Evolutionary conservation across 2,888 invertebrate genomes (phyloP), one percentile per base, ranked within the genome.

Genomic region (Eledona agricola): DNA sequence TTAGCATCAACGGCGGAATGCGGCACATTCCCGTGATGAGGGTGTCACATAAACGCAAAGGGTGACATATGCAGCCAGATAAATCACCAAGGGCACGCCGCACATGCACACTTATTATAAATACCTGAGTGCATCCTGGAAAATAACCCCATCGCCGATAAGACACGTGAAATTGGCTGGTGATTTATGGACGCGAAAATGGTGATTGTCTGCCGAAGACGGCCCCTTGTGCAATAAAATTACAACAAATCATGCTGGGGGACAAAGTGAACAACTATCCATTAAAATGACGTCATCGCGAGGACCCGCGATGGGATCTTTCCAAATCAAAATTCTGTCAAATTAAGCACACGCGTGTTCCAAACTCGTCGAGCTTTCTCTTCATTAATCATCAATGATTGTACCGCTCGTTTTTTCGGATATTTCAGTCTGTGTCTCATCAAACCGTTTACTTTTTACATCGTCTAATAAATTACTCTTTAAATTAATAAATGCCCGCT

Each of bases 361-460:
- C 20, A 20, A 35, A 29, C 29, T 43, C 17, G 34, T 35, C 43
- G 38, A 32, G 38, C 51, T 53, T 53, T 53, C 50, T 50, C 45
- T 49, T 50, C 53, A 57, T 57, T 46, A 57, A 57, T 57, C 57
- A 57, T 46, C 19, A 25, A 16, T 53, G 42, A 47, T 53, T 47
- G n/a, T n/a, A 52, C 35, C 35, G 37, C 45, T 51, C 43, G 31
- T 45, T 45, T 43, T 35, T 43, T 28, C n/a, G 35, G 12, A 35
- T 20, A 43, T 45, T 26, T 51, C 32, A 32, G 34, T 26, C 45
- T 34, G 25, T 45, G 45, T 45, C 45, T 45, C 47, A 37, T 47
- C 37, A 47, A 47, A 37, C 47, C 37, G 29, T 37, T 47, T 47
- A 37, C 47, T 20, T 47, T 47, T 45, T 37, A 35, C 47, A 47